These are phyloP conservation scores for Ailuropoda melanoleuca DNA, from an alignment of 2,113 vertebrate species.

Conservation along the genomic window DNA sequence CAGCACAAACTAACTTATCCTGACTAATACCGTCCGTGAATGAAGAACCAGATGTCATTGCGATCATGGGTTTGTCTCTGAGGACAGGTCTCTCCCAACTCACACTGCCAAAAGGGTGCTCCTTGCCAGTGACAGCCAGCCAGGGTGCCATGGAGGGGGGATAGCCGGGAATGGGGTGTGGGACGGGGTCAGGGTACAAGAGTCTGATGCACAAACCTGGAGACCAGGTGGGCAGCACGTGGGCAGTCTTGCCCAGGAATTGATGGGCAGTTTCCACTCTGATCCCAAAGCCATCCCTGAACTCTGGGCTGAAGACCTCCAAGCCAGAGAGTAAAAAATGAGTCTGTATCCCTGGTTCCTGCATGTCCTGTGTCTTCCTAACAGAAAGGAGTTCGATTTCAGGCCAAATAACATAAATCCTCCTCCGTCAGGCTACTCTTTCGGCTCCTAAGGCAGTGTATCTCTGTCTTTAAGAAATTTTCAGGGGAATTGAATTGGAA, in stretches of 20 bases:
- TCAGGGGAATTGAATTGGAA: not conserved
- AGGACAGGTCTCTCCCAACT: not conserved
- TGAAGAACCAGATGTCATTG: not conserved
- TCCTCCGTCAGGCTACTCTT: not conserved
- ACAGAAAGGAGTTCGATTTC: not conserved
- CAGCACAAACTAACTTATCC: not conserved
- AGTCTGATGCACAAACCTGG: not conserved
- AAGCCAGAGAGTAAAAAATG: not conserved
- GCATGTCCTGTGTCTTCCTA: not conserved
- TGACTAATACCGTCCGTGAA: not conserved
- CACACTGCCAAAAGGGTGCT: not conserved
- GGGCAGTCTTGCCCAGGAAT: not conserved
- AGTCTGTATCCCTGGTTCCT: not conserved
- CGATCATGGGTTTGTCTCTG: not conserved
- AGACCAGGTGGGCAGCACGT: not conserved
- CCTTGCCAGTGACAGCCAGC: not conserved
- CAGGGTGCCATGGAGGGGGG: not conserved
- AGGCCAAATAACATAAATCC: not conserved
- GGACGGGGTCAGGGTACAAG: not conserved
- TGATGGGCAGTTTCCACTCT: not conserved
- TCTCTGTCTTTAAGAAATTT: conserved; percentile 33
- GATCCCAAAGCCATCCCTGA: not conserved
- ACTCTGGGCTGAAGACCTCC: not conserved
- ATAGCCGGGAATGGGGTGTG: not conserved
- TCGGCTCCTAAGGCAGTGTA: not conserved